Percentiles rank a stretch among this genome's conserved stretches.
Evolutionary conservation across 1,140 invertebrate genomes (phyloP).

Genomic region (Anastatus disparis): DNA sequence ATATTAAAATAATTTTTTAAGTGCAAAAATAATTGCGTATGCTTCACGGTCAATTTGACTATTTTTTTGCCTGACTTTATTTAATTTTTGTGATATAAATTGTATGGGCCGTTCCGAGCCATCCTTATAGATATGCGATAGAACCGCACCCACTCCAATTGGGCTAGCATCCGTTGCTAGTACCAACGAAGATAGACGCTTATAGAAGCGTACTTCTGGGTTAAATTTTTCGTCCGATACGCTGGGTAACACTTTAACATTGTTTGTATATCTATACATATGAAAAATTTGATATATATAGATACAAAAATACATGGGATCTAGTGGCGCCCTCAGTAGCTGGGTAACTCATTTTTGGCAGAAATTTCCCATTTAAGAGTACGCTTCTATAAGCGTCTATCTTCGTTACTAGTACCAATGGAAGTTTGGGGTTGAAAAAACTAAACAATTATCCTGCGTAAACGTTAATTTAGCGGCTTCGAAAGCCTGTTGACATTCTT

Average conservation of each 20-base stretch:
- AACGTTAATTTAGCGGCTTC: background rate
- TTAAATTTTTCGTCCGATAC: too few relatives aligned
- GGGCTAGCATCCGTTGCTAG: constrained; percentile 8
- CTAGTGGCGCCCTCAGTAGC: too few relatives aligned
- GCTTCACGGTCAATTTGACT: background rate
- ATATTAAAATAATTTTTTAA: background rate
- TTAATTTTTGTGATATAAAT: background rate
- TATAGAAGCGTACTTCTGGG: too few relatives aligned
- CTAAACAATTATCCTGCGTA: background rate
- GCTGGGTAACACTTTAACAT: too few relatives aligned
- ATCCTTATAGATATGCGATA: background rate
- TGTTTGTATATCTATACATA: too few relatives aligned
- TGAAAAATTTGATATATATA: too few relatives aligned
- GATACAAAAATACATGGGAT: too few relatives aligned
- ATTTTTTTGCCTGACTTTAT: background rate
- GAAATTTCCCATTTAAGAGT: too few relatives aligned
- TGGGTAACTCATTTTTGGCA: too few relatives aligned
- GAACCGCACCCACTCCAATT: background rate
- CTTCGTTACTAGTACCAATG: too few relatives aligned
- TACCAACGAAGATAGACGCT: too few relatives aligned
- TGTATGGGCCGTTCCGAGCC: background rate
- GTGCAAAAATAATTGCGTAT: background rate
- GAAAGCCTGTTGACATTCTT: constrained; percentile 12
- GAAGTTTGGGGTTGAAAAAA: background rate
- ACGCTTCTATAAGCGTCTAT: too few relatives aligned